Evolutionary conservation across 2,888 invertebrate species (phyloP).

Genomic region (Coenonympha arcania): DNA sequence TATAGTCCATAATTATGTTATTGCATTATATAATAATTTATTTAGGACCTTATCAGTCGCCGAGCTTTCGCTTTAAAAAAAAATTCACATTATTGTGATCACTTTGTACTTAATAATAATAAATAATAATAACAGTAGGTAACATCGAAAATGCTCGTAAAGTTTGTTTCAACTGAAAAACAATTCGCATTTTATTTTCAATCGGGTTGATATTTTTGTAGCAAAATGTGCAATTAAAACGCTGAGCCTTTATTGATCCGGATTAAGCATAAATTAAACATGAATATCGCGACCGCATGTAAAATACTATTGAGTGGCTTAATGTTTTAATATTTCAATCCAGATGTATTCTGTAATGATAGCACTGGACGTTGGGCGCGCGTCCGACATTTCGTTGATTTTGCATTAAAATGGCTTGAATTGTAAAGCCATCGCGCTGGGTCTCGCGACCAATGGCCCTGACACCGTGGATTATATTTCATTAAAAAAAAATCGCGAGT

Average conservation of each 20-base stretch:
- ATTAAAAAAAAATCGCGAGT: too few species aligned
- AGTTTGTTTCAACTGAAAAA: neutral
- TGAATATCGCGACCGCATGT: slow-evolving; percentile 6
- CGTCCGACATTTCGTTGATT: neutral
- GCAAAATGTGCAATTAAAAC: neutral
- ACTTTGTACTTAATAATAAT: too few species aligned
- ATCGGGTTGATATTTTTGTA: neutral
- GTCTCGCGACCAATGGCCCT: neutral
- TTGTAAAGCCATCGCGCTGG: neutral
- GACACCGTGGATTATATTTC: neutral
- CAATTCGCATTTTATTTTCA: neutral
- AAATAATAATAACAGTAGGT: neutral
- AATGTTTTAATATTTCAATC: slow-evolving; percentile 1
- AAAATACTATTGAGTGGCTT: neutral
- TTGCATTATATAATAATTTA: too few species aligned
- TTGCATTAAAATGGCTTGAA: neutral
- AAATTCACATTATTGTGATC: too few species aligned
- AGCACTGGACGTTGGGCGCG: neutral
- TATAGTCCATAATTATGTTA: too few species aligned
- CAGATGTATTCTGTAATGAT: slow-evolving; percentile 1
- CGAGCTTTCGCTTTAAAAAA: too few species aligned
- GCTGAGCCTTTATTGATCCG: neutral
- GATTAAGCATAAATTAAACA: slow-evolving; percentile 6
- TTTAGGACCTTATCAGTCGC: too few species aligned
- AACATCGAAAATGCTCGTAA: neutral